phyloP scores from a whole-genome alignment of 2,888 invertebrate species.

The Smittia sp. region DNA sequence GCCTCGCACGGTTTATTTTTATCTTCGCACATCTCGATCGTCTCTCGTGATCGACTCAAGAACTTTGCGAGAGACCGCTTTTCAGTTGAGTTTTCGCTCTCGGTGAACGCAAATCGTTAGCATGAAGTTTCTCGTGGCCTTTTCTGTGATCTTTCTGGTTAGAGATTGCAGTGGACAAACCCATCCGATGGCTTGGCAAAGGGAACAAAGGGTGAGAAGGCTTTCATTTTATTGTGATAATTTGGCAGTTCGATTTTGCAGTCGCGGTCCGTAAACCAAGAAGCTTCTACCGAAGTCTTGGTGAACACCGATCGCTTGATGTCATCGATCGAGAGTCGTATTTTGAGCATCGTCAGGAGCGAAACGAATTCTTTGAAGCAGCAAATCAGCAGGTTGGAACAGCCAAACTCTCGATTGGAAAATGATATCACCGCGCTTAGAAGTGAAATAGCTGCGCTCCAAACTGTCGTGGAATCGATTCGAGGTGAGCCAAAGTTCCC shows the following conservation, averaged over 20 bases:
- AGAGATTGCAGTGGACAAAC: neutral
- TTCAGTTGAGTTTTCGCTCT: neutral
- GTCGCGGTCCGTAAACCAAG: neutral
- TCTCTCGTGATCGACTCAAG: neutral
- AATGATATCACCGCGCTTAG: neutral
- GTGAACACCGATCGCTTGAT: slow-evolving; percentile 6
- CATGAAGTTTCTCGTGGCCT: neutral
- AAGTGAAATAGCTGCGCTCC: neutral
- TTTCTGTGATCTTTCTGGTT: neutral
- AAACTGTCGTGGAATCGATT: neutral
- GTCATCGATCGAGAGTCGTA: neutral
- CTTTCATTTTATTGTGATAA: neutral
- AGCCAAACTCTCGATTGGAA: neutral
- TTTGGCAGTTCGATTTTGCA: neutral
- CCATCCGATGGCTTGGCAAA: neutral
- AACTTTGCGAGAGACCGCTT: neutral
- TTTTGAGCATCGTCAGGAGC: neutral
- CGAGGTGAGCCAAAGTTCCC: neutral
- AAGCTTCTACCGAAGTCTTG: neutral
- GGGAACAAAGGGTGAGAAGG: neutral
- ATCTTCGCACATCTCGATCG: neutral
- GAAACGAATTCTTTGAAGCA: neutral
- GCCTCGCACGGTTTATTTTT: neutral
- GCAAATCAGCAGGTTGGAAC: neutral
- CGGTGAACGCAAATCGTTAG: neutral